Base-by-base conservation (phyloP, 2,797 vertebrate genomes). In the Micropoecilia bifurca region DNA sequence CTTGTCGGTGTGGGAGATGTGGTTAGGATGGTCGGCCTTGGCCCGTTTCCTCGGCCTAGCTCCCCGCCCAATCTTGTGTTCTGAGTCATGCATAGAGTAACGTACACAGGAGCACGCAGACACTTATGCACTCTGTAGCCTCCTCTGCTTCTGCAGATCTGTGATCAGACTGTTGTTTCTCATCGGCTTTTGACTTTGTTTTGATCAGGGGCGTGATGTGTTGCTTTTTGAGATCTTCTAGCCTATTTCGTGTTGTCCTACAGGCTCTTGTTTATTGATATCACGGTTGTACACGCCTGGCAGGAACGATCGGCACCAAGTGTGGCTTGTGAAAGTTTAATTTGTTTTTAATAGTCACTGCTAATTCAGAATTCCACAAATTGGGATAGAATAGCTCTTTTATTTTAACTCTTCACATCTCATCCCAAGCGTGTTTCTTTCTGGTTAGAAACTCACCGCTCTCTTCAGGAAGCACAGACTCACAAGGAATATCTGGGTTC, bases 401-500 rank as follows among this genome's bases (percentile, higher is more conserved):
- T 18, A 30, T 63, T 71, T 28, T 6, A 46, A 25, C 6, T 45
- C 41, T 71, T 71, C 28, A 6, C 25, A 28, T 46, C 25, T 45
- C 68, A 16, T 18, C 41, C 25, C 16, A 4, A 18, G 14, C 1
- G 20, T 2, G 22, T 39, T 30, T 46, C n/a, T n/a, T n/a, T 68
- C 46, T 78, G 69, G 76, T 46, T 66, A 45, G 63, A 63, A 75
- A 50, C 43, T 6, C 6, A 9, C 69, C 55, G 22, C 33, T 46
- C 8, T 53, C 5, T 43, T 47, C 13, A 12, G 55, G 68, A 57
- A 63, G 74, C 74, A 61, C 55, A 74, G 59, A 45, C 79, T 81
- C 75, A 83, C 86, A 76, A 74, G 77, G 80, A 88, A 87, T 84
- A 88, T 90, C 80, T 84, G 33, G 77, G 33, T 90, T 89, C 81